Conservation (phyloP, 2,797 vertebrate genomes). For the Siniperca obscura region DNA sequence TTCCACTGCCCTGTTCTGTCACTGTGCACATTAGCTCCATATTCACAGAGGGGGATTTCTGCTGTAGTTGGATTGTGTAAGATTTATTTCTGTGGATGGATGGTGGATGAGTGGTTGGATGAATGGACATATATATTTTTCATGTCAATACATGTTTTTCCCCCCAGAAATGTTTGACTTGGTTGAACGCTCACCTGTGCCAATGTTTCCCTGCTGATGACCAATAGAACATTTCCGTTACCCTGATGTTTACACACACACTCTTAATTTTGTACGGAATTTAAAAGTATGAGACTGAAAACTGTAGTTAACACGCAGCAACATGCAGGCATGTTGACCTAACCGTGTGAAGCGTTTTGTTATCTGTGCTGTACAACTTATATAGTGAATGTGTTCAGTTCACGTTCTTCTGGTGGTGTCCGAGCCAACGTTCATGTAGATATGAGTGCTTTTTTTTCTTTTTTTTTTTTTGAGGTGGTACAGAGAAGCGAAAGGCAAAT, state of each 20-base stretch:
- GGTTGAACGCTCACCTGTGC: constrained; percentile 81
- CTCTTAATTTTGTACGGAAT: constrained; percentile 73
- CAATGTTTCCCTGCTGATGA: constrained; percentile 82
- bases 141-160: constrained; percentile 20
- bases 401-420: constrained; percentile 30
- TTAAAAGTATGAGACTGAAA: constrained; percentile 63
- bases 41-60: constrained; percentile 31
- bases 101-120: constrained; percentile 33
- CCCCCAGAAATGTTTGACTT: constrained; percentile 49
- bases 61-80: constrained; percentile 40
- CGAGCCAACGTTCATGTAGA: constrained; percentile 51
- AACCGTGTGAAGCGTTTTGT: constrained; percentile 42
- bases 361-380: constrained; percentile 48
- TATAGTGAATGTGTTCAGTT: constrained; percentile 54
- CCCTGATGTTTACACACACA: constrained; percentile 74
- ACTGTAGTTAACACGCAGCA: constrained; percentile 77
- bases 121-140: constrained; percentile 37
- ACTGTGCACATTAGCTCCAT: constrained; percentile 55
- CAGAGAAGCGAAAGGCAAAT: constrained; percentile 45
- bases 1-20: constrained; percentile 25
- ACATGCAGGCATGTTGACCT: constrained; percentile 89
- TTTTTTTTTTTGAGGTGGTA: constrained; percentile 41
- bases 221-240: constrained; percentile 63
- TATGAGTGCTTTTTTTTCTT: constrained; percentile 29
- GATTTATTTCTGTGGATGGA: constrained; percentile 23